Base-by-base conservation (phyloP, 2,113 vertebrate genomes). In the Motacilla alba region DNA sequence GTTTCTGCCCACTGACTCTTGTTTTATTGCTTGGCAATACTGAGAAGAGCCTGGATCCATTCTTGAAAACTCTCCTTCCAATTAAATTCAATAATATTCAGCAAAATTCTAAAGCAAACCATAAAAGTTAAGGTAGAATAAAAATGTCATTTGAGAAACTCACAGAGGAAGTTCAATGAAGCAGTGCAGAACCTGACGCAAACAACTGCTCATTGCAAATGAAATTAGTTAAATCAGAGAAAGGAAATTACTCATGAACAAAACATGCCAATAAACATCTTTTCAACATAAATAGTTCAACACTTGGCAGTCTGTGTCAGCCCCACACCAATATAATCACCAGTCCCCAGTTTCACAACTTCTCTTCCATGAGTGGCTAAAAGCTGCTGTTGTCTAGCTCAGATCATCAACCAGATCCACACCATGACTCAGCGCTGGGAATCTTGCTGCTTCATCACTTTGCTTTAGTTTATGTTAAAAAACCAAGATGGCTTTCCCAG, bases 231-330 rank as follows among this genome's bases (percentile, higher is more conserved):
- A 20, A 59, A 66, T 44, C 20, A 16, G 52, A 78, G 64, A 72
- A 82, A 47, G 41, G 13, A n/a, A 90, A 82, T 23, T 55, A 79
- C 11, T 73, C 20, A 46, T 30, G 26, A 60, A 75, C 2, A 64
- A 68, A 64, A 69, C 3, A 35, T 6, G 9, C 14, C 7, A 66
- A 15, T 81, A 31, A 81, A 87, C 77, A 50, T 28, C 30, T 73
- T 59, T 73, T 58, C 41, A 39, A 15, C 39, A 83, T 58, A 31
- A 26, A 5, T 27, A 76, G 31, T 35, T 58, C 35, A 81, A 1
- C 0, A 1, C 27, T 70, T 9, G 0, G 27, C 35, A 70, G 10
- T 1, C 3, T 30, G 11, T 8, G 4, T 11, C 23, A 33, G 41
- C 21, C 17, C 66, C 35, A 49, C 22, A 77, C 30, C 41, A 76